Evolutionary conservation across 2,797 vertebrate genomes (phyloP).

Genomic region (Clarias fuscus): DNA sequence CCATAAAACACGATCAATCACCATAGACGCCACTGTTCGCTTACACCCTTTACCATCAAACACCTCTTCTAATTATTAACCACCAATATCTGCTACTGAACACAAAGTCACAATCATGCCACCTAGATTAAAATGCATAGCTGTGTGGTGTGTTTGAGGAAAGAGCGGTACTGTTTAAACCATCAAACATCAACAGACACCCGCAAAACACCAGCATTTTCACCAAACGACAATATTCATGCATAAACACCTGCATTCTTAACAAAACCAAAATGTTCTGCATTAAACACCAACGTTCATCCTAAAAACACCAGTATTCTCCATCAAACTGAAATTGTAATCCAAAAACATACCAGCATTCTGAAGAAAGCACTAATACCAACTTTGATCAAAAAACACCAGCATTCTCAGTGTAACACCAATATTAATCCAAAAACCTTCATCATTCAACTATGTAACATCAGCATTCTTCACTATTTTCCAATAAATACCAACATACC

Average conservation of each 20-base stretch:
- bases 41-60: not conserved
- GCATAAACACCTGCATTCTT: not conserved
- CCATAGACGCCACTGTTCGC: no score
- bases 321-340: no score
- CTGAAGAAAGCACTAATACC: not conserved
- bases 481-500: not conserved
- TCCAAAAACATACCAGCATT: no score
- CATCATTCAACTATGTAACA: not conserved
- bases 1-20: not conserved
- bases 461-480: not conserved
- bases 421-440: not conserved
- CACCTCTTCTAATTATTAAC: not conserved
- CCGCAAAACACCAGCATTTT: not conserved
- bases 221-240: not conserved
- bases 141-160: not conserved
- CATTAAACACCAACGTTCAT: not conserved
- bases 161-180: not conserved
- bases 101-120: not conserved
- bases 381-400: not conserved
- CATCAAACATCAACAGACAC: not conserved
- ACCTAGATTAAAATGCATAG: not conserved
- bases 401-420: not conserved
- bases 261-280: not conserved
- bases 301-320: no score
- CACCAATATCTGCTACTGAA: not conserved